Conservation (phyloP, 2,888 invertebrate genomes). For the Heliconius ismenius region DNA sequence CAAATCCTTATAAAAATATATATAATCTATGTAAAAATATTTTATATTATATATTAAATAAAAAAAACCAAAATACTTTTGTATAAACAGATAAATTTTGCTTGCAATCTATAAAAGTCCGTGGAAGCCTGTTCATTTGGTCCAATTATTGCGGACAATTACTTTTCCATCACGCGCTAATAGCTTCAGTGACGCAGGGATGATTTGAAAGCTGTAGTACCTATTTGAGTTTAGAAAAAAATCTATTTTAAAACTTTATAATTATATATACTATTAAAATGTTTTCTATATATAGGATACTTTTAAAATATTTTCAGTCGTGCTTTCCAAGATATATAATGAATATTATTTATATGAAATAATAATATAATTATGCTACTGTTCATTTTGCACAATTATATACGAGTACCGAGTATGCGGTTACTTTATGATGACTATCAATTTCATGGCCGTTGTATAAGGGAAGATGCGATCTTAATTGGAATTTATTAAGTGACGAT, state of each 20-base stretch:
- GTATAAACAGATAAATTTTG: constrained; percentile 12
- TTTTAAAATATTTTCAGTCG: not conserved
- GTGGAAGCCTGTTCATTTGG: constrained; percentile 39
- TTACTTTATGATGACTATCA: not conserved
- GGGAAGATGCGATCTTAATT: not conserved
- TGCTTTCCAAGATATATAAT: not conserved
- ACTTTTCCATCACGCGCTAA: constrained; percentile 59
- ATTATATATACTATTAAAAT: too few species aligned
- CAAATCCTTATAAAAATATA: not conserved
- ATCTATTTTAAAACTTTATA: not conserved
- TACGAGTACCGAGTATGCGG: not conserved
- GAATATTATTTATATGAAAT: too few species aligned
- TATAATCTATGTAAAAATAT: not conserved
- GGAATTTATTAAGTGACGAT: not conserved
- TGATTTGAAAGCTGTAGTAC: not conserved
- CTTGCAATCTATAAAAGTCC: constrained; percentile 23
- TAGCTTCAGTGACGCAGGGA: constrained; percentile 37
- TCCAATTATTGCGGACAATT: constrained; percentile 52
- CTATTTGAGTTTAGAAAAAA: not conserved
- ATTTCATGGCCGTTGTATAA: not conserved
- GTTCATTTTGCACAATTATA: too few species aligned
- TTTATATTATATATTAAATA: too few species aligned
- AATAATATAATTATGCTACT: too few species aligned
- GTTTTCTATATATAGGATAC: too few species aligned
- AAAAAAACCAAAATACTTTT: not conserved